Conservation (phyloP, 2,797 vertebrate genomes). For the Crotalus adamanteus region DNA sequence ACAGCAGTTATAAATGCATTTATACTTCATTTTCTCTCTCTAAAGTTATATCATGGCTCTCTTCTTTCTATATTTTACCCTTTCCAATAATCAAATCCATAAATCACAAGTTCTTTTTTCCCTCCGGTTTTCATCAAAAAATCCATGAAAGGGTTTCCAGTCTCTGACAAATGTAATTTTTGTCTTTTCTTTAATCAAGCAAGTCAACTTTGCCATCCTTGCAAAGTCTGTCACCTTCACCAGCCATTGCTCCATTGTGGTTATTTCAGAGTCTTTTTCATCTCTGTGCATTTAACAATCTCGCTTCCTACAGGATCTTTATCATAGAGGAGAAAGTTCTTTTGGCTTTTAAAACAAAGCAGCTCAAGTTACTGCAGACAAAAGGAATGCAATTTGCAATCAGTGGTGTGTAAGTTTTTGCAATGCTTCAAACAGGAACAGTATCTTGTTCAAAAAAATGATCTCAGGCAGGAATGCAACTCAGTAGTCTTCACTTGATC, state of each 20-base stretch:
- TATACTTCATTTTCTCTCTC: background rate
- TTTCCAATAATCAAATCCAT: background rate
- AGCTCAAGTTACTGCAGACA: background rate
- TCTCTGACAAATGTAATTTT: background rate
- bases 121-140: background rate
- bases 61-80: background rate
- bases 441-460: background rate
- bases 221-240: background rate
- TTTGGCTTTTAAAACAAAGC: background rate
- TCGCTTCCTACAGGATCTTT: background rate
- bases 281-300: background rate
- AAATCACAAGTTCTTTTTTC: background rate
- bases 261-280: background rate
- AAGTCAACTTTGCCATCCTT: background rate
- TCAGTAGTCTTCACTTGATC: background rate
- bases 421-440: background rate
- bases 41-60: background rate
- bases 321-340: background rate
- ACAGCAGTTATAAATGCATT: background rate
- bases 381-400: background rate
- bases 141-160: background rate
- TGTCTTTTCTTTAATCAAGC: background rate
- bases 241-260: background rate
- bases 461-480: background rate
- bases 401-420: background rate